Conservation (phyloP, 2,888 invertebrate species). For the Mallateleia sp. region DNA sequence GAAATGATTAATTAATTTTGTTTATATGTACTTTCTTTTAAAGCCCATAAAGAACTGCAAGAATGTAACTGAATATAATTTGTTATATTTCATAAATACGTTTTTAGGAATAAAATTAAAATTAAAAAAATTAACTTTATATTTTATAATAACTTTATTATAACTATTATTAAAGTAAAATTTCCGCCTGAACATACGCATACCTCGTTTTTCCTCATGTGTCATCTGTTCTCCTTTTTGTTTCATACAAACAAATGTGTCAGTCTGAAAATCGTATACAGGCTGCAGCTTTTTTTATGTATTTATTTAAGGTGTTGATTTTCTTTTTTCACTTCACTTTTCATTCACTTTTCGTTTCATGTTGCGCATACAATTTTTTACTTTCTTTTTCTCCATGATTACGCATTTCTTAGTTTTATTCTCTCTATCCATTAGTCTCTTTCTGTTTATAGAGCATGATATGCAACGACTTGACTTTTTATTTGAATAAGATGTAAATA, state of each 20-base stretch:
- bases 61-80: too few relatives aligned
- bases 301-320: too few relatives aligned
- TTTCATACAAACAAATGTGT: not conserved
- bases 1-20: too few relatives aligned
- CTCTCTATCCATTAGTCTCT: not conserved
- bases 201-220: not conserved
- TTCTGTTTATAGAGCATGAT: conserved; percentile 28
- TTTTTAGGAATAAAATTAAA: too few relatives aligned
- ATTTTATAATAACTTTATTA: too few relatives aligned
- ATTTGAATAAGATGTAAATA: not conserved
- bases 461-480: conserved; percentile 36
- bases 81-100: too few relatives aligned
- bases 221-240: not conserved
- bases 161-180: too few relatives aligned
- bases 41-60: too few relatives aligned
- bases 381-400: not conserved
- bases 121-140: too few relatives aligned
- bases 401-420: not conserved
- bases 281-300: not conserved
- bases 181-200: too few relatives aligned
- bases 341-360: conserved; percentile 4
- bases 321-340: too few relatives aligned
- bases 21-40: too few relatives aligned
- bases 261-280: not conserved
- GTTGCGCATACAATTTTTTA: not conserved